These are phyloP conservation scores for Hesperia comma DNA, from an alignment of 2,888 invertebrate species.

Conservation along the genomic window DNA sequence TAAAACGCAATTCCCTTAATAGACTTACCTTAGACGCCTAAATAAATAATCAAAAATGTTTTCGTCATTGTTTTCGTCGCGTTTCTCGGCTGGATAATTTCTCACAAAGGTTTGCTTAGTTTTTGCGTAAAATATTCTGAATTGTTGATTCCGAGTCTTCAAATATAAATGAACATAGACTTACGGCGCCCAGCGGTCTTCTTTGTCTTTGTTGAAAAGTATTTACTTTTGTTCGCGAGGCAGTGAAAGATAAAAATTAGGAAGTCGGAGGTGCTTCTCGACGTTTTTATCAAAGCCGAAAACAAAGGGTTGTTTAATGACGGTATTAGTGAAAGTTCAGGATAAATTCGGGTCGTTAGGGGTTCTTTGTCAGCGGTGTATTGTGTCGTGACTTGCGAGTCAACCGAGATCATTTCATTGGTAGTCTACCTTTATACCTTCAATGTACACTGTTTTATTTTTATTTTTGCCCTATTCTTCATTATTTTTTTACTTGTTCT, in stretches of 20 bases:
- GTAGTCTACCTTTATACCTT: constrained; percentile 28
- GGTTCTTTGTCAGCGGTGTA: constrained; percentile 76
- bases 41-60: constrained; percentile 35
- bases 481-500: constrained; percentile 5
- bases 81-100: constrained; percentile 22
- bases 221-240: constrained; percentile 69
- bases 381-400: constrained; percentile 63
- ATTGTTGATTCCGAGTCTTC: constrained; percentile 39
- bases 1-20: constrained; percentile 27
- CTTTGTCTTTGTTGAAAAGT: constrained; percentile 61
- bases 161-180: constrained; percentile 40
- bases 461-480: constrained; percentile 10
- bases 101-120: constrained; percentile 32
- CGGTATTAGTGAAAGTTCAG: constrained; percentile 81
- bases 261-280: constrained; percentile 68
- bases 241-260: constrained; percentile 79
- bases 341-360: constrained; percentile 79
- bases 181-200: constrained; percentile 47
- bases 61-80: constrained; percentile 30
- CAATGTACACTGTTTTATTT: constrained; percentile 22
- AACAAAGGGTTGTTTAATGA: constrained; percentile 82
- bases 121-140: constrained; percentile 33
- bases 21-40: constrained; percentile 28
- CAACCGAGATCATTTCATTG: constrained; percentile 50
- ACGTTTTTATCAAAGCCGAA: constrained; percentile 79